Percentiles rank a stretch among this genome's conserved stretches.
Evolutionary conservation across 2,113 vertebrate species (phyloP).

Genomic region (Oostethus manadensis): DNA sequence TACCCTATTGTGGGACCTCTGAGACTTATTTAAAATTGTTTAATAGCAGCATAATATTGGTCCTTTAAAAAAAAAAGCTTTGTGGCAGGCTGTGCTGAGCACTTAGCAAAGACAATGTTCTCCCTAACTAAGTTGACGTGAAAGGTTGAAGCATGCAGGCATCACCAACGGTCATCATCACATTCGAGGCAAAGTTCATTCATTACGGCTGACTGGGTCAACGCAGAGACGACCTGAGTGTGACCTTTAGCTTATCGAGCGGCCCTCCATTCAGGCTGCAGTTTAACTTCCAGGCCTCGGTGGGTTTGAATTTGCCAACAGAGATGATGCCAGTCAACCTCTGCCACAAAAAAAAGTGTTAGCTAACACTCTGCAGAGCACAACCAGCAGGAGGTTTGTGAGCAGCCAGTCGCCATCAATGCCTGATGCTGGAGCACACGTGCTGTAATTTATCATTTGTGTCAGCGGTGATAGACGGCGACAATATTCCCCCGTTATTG

Average conservation of each 20-base stretch:
- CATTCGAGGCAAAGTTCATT: neutral
- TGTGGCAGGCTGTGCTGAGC: too few relatives aligned
- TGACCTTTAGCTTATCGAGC: slow-evolving; percentile 37
- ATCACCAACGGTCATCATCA: too few relatives aligned
- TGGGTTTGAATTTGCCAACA: slow-evolving; percentile 35
- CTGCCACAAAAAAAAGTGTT: slow-evolving; percentile 8
- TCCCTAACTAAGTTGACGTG: too few relatives aligned
- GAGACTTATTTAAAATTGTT: too few relatives aligned
- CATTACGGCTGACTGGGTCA: neutral
- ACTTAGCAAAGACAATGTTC: too few relatives aligned
- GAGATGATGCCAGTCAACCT: slow-evolving; percentile 28
- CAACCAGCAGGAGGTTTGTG: neutral
- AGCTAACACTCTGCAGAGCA: slow-evolving; percentile 4
- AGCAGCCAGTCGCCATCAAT: neutral
- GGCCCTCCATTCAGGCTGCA: slow-evolving; percentile 4
- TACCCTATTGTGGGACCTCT: too few relatives aligned
- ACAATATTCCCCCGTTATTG: slow-evolving; percentile 30
- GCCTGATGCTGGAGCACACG: neutral
- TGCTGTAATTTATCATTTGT: slow-evolving; percentile 20
- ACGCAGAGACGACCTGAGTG: neutral
- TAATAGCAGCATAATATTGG: too few relatives aligned
- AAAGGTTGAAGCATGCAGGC: too few relatives aligned
- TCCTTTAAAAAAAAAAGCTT: too few relatives aligned
- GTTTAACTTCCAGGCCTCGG: slow-evolving; percentile 37
- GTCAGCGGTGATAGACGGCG: slow-evolving; percentile 5